Conservation (phyloP, 2,888 invertebrate genomes). For the Toxonevra muliebris region DNA sequence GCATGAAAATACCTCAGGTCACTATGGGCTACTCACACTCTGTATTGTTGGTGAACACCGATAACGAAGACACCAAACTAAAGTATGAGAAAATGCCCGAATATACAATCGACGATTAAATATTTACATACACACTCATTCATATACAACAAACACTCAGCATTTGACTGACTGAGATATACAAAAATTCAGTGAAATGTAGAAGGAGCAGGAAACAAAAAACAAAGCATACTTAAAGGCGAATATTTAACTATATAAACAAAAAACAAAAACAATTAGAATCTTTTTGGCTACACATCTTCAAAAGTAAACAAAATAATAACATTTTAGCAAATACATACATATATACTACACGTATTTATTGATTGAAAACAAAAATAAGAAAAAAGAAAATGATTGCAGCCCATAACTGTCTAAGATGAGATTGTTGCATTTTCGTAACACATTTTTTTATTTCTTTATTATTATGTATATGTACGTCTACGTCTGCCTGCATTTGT, state of each 20-base stretch:
- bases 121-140: not conserved
- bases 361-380: not conserved
- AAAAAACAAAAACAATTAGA: too few species aligned
- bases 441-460: too few species aligned
- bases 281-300: too few species aligned
- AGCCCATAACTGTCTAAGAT: not conserved
- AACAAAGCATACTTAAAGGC: slow-evolving; percentile 11
- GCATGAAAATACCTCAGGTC: slow-evolving; percentile 79
- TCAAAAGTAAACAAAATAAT: too few species aligned
- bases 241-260: slow-evolving; percentile 8
- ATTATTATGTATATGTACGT: too few species aligned
- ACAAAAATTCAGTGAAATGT: too few species aligned
- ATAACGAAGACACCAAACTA: slow-evolving; percentile 67
- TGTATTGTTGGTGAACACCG: slow-evolving; percentile 71
- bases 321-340: too few species aligned
- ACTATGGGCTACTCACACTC: slow-evolving; percentile 89
- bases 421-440: too few species aligned
- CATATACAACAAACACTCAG: too few species aligned
- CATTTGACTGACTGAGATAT: too few species aligned
- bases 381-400: not conserved
- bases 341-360: not conserved
- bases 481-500: too few species aligned
- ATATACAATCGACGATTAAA: slow-evolving; percentile 65
- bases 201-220: too few species aligned
- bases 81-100: slow-evolving; percentile 68